A percentile compares a stretch with the other conserved stretches of the same genome.
These are phyloP conservation scores for Heliothis virescens DNA, from an alignment of 1,140 invertebrate species.

Conservation along the genomic window DNA sequence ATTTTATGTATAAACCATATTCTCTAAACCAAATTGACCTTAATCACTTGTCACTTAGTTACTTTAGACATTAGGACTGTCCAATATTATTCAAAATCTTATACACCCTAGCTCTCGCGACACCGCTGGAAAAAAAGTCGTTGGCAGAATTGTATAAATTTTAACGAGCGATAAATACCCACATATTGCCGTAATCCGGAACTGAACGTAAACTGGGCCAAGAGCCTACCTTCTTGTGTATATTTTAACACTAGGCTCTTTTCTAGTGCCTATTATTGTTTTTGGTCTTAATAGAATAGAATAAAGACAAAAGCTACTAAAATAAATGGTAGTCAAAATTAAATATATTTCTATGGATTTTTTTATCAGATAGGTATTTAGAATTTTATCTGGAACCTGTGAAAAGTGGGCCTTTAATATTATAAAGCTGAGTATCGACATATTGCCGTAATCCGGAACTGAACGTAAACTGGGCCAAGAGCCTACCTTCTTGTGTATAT, in stretches of 20 bases:
- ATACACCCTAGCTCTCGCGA: neutral
- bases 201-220: constrained; percentile 13
- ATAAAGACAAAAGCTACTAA: no score
- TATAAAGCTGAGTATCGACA: no score
- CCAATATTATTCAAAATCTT: neutral
- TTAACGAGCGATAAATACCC: constrained; percentile 47
- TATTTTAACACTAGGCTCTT: neutral
- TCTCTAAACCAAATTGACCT: no score
- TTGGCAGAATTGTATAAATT: constrained; percentile 42
- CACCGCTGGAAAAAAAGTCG: constrained; percentile 4
- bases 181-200: constrained; percentile 35
- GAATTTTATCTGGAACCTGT: no score
- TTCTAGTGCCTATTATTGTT: neutral
- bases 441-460: constrained; percentile 33
- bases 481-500: neutral
- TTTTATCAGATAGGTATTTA: no score
- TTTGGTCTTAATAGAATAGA: no score
- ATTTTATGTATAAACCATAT: no score
- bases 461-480: constrained; percentile 17
- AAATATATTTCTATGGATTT: no score
- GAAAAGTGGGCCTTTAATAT: no score
- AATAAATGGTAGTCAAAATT: no score
- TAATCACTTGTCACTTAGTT: no score
- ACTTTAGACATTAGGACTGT: neutral
- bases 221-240: neutral